Evolutionary conservation across 2,797 vertebrate species (phyloP).

Genomic region (Phylloscopus collybita): DNA sequence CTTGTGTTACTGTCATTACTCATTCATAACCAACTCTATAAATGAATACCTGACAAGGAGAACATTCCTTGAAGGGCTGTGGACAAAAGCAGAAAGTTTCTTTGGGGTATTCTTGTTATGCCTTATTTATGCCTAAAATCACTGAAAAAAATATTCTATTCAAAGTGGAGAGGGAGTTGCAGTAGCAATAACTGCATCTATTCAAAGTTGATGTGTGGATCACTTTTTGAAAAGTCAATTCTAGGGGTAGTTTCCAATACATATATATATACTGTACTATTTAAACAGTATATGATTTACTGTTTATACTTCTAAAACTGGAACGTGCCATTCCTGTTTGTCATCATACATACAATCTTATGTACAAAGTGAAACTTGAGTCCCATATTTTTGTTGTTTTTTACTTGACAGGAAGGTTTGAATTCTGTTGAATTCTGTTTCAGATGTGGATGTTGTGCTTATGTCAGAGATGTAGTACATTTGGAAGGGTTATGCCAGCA

Average conservation of each 20-base stretch:
- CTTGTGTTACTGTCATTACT: not conserved
- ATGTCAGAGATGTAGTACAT: not conserved
- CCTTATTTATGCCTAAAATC: not conserved
- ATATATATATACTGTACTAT: not conserved
- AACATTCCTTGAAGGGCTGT: not conserved
- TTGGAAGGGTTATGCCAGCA: not conserved
- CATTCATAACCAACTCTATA: slow-evolving; percentile 15
- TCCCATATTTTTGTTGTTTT: not conserved
- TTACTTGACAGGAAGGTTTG: not conserved
- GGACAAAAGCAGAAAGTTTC: not conserved
- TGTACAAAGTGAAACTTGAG: not conserved
- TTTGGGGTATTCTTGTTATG: not conserved
- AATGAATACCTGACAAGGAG: not conserved
- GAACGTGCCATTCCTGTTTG: not conserved
- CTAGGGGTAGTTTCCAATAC: not conserved
- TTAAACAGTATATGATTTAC: not conserved
- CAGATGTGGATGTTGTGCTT: not conserved
- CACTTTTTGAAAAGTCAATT: not conserved
- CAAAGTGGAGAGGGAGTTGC: not conserved
- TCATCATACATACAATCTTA: not conserved
- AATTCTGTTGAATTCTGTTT: not conserved
- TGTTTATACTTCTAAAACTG: not conserved
- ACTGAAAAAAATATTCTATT: not conserved
- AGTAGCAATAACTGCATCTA: not conserved
- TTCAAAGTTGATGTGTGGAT: not conserved